phyloP scores from a whole-genome alignment of 1,140 invertebrate species.

The Orius insidiosus region DNA sequence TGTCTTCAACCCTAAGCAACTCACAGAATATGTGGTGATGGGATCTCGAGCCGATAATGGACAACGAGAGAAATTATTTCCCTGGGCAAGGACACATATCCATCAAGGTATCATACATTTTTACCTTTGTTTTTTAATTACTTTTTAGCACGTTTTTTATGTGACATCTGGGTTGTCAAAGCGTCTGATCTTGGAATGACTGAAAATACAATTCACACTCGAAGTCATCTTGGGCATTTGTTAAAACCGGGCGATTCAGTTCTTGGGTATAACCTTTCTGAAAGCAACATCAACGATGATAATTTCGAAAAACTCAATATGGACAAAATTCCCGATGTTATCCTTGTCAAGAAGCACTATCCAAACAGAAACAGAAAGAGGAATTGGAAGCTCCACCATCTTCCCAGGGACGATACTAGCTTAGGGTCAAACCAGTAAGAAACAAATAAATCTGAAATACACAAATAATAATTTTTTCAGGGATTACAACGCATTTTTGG shows the following conservation, averaged over 20 bases:
- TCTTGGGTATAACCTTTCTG: constrained; percentile 65
- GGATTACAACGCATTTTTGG: constrained; percentile 89
- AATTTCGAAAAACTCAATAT: constrained; percentile 70
- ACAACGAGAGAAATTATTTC: constrained; percentile 58
- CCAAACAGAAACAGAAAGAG: constrained; percentile 59
- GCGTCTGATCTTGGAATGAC: constrained; percentile 73
- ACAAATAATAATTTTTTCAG: too few species aligned
- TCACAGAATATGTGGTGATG: constrained; percentile 89
- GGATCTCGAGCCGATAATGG: constrained; percentile 71
- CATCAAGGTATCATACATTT: constrained; percentile 41
- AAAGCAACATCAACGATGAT: constrained; percentile 77
- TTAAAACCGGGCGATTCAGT: constrained; percentile 82
- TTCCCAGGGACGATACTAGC: constrained; percentile 45
- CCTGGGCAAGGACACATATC: constrained; percentile 77
- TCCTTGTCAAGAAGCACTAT: constrained; percentile 87
- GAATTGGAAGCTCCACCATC: constrained; percentile 85
- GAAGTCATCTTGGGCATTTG: constrained; percentile 84
- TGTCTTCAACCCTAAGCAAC: constrained; percentile 77
- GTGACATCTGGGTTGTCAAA: constrained; percentile 86
- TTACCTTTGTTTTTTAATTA: constrained; percentile 15
- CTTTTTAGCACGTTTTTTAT: constrained; percentile 66
- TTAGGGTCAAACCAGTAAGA: constrained; percentile 46
- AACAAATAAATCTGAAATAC: too few species aligned
- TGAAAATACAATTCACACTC: constrained; percentile 64
- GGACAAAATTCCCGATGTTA: constrained; percentile 66